Base-by-base conservation (phyloP, 2,797 vertebrate species). In the Stomatorhinus walkeri region DNA sequence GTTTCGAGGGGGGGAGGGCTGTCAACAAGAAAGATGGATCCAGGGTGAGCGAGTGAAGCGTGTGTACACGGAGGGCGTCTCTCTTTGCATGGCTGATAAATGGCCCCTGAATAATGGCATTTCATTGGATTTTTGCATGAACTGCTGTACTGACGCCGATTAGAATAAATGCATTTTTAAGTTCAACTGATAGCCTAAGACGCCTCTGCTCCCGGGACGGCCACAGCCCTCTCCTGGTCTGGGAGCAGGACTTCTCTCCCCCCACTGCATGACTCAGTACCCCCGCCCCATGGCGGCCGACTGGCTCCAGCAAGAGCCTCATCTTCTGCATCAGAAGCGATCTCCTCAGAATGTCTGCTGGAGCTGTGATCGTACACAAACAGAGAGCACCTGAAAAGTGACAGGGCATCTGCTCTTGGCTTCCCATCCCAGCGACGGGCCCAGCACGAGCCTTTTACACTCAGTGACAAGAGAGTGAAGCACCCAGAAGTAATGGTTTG, bases 331-430 rank as follows among this genome's bases (percentile, higher is more conserved):
- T 64, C 28, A 24, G 22, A 64, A 64, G 22, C 10, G 22, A 64
- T 64, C 59, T 64, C 59, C 22, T 24, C 59, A 24, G 22, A 12
- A 64, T 10, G 59, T 64, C 59, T 64, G 87, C 84, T 89, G 68
- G 84, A 76, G 56, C 83, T 86, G 81, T 93, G 92, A 93, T 92
- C 90, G 89, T n/a, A 86, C 64, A 89, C 92, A 91, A 91, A 92
- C 81, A 87, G 89, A 7, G 88, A 90, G 61, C 90, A 87, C 83
- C 89, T 52, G 89, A 79, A 89, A 59, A 87, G 61, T 91, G 89
- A 91, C 90, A 90, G 91, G 91, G 91, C 90, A 91, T 89, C 91
- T 92, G 91, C 10, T 36, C 28, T 6, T 52, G 84, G 48, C 10
- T 87, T 36, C 85, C 36, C 59, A 40, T 87, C 19, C n/a, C 19